phyloP scores from a whole-genome alignment of 2,888 invertebrate genomes.

The Leucophora obtusa region DNA sequence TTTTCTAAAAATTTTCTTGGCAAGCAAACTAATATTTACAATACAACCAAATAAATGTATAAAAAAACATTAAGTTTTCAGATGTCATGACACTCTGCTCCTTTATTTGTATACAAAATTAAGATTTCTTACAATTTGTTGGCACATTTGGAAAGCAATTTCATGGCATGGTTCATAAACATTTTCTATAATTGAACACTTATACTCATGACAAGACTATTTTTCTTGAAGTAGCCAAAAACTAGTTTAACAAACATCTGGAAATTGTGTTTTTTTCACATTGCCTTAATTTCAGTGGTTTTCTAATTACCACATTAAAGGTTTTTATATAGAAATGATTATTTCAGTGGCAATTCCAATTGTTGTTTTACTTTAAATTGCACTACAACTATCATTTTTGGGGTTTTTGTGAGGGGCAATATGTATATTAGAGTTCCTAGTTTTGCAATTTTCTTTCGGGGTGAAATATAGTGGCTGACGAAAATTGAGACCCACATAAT shows the following conservation, averaged over 20 bases:
- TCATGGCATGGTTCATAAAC: neutral
- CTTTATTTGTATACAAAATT: neutral
- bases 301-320: neutral
- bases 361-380: neutral
- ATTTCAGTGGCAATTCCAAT: neutral
- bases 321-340: neutral
- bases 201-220: neutral
- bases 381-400: too few relatives aligned
- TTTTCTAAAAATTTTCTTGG: neutral
- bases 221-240: neutral
- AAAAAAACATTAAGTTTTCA: neutral
- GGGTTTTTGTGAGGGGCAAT: too few relatives aligned
- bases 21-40: neutral
- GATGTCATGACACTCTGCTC: neutral
- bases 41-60: neutral
- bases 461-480: too few relatives aligned
- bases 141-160: neutral
- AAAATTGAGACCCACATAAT: too few relatives aligned
- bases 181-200: neutral
- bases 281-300: neutral
- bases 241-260: neutral
- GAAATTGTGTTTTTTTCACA: neutral
- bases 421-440: too few relatives aligned
- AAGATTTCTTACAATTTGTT: neutral
- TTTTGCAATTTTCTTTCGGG: too few relatives aligned